Evolutionary conservation across 30 jellyfish, hydroid and myxozoan species (phyloP).

Genomic region (Cassiopea xamachana): DNA sequence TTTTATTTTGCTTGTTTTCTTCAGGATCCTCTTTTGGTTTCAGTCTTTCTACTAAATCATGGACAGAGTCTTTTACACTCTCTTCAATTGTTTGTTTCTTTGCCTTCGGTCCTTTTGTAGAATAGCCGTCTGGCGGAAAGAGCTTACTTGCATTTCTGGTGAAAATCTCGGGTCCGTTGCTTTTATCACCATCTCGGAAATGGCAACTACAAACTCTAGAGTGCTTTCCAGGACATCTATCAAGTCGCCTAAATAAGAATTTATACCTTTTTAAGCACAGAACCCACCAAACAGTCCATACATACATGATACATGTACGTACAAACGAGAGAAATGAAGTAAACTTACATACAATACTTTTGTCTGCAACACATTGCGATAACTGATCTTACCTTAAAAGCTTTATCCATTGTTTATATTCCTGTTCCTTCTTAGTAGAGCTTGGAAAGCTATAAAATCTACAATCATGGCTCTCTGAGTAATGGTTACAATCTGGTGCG

Average conservation of each 20-base stretch:
- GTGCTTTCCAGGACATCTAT: constrained; percentile 26
- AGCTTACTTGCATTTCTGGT: too few species aligned
- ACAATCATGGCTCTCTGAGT: constrained; percentile 26
- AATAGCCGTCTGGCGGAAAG: too few species aligned
- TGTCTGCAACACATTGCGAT: too few species aligned
- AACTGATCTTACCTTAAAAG: background rate
- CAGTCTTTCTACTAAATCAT: background rate
- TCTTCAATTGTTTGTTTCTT: constrained; percentile 1
- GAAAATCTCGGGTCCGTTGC: constrained; percentile 13
- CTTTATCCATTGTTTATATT: constrained; percentile 14
- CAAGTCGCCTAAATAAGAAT: constrained; percentile 22
- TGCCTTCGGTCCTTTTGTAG: too few species aligned
- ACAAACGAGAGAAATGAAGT: too few species aligned
- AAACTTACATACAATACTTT: too few species aligned
- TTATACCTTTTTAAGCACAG: background rate
- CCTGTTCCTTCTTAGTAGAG: background rate
- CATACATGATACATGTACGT: too few species aligned
- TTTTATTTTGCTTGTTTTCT: background rate
- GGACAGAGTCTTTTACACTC: background rate
- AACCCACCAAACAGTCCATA: background rate
- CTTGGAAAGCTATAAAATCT: constrained; percentile 29
- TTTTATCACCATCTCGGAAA: constrained; percentile 32
- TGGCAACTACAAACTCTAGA: constrained; percentile 49
- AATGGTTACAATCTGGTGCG: constrained; percentile 38
- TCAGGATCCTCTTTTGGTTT: background rate